A percentile compares a stretch with the other conserved stretches of the same genome.
Conservation (phyloP, 1,140 invertebrate genomes). For the Heliconius congener region DNA sequence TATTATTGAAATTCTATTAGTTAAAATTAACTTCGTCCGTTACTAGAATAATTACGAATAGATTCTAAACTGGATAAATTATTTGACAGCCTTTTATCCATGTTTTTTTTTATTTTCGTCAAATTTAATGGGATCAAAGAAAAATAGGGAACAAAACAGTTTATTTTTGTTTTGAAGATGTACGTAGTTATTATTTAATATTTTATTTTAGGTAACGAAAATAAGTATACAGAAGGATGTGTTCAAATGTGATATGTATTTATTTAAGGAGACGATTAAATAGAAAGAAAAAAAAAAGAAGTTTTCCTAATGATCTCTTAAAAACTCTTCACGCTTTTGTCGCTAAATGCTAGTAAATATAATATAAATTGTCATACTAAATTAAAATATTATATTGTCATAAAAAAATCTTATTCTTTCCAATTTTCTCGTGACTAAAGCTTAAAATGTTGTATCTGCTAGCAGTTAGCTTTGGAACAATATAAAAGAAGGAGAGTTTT, state of each 20-base stretch:
- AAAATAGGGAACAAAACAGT: slow-evolving; percentile 54
- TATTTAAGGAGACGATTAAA: slow-evolving; percentile 72
- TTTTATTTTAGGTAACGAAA: slow-evolving; percentile 67
- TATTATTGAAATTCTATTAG: slow-evolving; percentile 7
- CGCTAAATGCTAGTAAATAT: slow-evolving; percentile 33
- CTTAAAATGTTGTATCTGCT: slow-evolving; percentile 27
- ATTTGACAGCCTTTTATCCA: neutral
- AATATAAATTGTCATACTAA: slow-evolving; percentile 13
- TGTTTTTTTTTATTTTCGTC: neutral
- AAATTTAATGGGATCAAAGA: slow-evolving; percentile 24
- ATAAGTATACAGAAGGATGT: slow-evolving; percentile 67
- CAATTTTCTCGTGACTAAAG: neutral
- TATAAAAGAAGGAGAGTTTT: slow-evolving; percentile 66
- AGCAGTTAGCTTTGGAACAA: slow-evolving; percentile 28
- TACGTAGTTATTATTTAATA: slow-evolving; percentile 53
- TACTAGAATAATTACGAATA: neutral
- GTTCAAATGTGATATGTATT: slow-evolving; percentile 81
- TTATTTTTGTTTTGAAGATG: slow-evolving; percentile 38
- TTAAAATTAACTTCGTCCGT: slow-evolving; percentile 4
- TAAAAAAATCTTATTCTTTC: neutral
- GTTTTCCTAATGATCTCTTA: slow-evolving; percentile 81
- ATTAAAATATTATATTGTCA: slow-evolving; percentile 16
- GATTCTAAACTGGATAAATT: neutral
- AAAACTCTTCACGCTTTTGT: slow-evolving; percentile 71
- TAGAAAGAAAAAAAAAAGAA: slow-evolving; percentile 59